Evolutionary conservation across 1,140 invertebrate species (phyloP).

Genomic region (Pinna nobilis): DNA sequence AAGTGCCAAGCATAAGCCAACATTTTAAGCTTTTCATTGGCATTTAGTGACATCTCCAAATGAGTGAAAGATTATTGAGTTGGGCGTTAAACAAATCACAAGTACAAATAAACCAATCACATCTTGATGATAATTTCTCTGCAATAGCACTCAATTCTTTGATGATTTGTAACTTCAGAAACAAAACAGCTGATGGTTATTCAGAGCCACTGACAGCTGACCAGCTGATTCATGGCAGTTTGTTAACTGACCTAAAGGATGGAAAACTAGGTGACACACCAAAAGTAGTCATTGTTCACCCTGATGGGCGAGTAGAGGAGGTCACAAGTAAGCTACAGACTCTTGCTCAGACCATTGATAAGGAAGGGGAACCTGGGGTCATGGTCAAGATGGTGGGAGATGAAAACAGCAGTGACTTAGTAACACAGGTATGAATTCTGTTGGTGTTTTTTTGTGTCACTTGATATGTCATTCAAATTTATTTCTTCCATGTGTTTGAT

Average conservation of each 20-base stretch:
- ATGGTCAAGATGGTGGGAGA: not conserved
- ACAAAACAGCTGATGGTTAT: too few relatives aligned
- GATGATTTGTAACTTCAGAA: too few relatives aligned
- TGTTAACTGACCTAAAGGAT: conserved; percentile 64
- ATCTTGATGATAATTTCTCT: too few relatives aligned
- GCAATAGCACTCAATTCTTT: too few relatives aligned
- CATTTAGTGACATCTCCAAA: too few relatives aligned
- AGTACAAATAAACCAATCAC: too few relatives aligned
- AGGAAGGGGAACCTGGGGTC: conserved; percentile 47
- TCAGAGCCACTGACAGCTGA: conserved; percentile 53
- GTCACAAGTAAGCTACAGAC: conserved; percentile 62
- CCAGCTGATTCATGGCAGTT: conserved; percentile 61
- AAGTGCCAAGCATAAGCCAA: too few relatives aligned
- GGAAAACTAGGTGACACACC: conserved; percentile 64
- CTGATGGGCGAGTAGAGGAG: conserved; percentile 67
- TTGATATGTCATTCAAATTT: not conserved
- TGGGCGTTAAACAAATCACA: too few relatives aligned
- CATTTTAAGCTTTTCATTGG: too few relatives aligned
- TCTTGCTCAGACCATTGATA: conserved; percentile 46
- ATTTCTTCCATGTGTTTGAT: too few relatives aligned
- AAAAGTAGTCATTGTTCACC: conserved; percentile 70
- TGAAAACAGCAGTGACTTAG: not conserved
- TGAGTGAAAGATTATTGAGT: too few relatives aligned
- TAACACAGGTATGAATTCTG: not conserved
- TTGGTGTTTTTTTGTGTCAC: not conserved